Evolutionary conservation across 2,888 invertebrate species (phyloP).

Genomic region (Psylliodes chrysocephalus): DNA sequence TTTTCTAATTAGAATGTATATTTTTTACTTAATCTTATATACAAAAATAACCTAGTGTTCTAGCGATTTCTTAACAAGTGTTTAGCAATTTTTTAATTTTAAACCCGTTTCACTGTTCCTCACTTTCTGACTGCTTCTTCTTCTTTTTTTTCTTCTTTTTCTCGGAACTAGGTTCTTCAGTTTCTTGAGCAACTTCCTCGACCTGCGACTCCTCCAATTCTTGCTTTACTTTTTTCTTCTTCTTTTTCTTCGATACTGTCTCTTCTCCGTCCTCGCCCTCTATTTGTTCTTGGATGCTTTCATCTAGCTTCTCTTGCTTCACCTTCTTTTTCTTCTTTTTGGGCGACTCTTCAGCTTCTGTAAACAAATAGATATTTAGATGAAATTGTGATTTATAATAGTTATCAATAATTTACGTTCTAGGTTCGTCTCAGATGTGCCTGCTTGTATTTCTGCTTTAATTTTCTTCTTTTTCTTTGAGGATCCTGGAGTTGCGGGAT

Average conservation of each 20-base stretch:
- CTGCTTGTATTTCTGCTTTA: conserved; percentile 43
- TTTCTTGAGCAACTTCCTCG: conserved; percentile 41
- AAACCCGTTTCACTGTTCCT: neutral
- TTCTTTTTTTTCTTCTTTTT: conserved; percentile 48
- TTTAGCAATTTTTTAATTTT: no score
- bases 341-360: conserved; percentile 46
- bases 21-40: no score
- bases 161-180: conserved; percentile 35
- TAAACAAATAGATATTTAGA: neutral
- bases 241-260: conserved; percentile 50
- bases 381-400: neutral
- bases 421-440: conserved; percentile 32
- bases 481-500: conserved; percentile 8
- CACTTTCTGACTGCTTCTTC: conserved; percentile 42
- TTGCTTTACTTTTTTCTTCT: conserved; percentile 52
- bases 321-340: conserved; percentile 58
- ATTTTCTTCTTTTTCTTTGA: conserved; percentile 41
- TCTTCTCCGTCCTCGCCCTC: conserved; percentile 52
- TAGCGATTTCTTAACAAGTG: no score
- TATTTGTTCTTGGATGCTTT: conserved; percentile 52
- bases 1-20: no score
- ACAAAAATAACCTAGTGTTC: neutral
- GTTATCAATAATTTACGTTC: conserved; percentile 31
- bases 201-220: conserved; percentile 40
- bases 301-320: conserved; percentile 52